Conservation (phyloP, 2,888 invertebrate species). For the Eupithecia abbreviata region DNA sequence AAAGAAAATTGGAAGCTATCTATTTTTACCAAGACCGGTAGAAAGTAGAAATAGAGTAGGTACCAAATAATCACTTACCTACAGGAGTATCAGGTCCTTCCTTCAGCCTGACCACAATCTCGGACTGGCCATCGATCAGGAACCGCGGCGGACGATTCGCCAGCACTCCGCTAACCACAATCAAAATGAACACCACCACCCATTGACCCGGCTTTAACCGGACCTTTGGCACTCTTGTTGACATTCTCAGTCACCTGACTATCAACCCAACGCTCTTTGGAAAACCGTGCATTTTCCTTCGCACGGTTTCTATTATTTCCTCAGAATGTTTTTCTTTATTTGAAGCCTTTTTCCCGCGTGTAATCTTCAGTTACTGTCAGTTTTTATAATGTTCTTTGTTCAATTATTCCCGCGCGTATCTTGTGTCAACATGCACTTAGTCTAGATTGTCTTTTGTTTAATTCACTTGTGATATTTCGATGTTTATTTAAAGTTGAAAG, state of each 20-base stretch:
- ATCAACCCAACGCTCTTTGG: conserved; percentile 31
- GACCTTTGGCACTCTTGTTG: conserved; percentile 61
- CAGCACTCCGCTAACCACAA: conserved; percentile 51
- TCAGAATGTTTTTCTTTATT: conserved; percentile 13
- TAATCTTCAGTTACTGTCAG: not conserved
- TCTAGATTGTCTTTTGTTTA: not conserved
- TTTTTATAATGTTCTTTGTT: conserved; percentile 13
- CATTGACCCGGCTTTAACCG: conserved; percentile 72
- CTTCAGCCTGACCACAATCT: conserved; percentile 94
- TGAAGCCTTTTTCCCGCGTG: conserved; percentile 4
- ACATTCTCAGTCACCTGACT: conserved; percentile 50
- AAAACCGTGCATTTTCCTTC: conserved; percentile 34
- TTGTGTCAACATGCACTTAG: conserved; percentile 8
- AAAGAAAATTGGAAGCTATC: not conserved
- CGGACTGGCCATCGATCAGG: conserved; percentile 93
- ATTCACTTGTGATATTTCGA: conserved; percentile 11
- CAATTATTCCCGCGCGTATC: conserved; percentile 11
- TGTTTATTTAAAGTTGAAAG: conserved; percentile 49
- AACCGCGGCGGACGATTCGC: conserved; percentile 94
- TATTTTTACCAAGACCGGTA: not conserved
- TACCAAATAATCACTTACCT: conserved; percentile 83
- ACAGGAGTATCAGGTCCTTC: conserved; percentile 94
- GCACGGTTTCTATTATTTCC: conserved; percentile 28
- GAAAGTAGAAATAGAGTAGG: not conserved
- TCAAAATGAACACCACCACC: conserved; percentile 54